These are phyloP conservation scores for Drosophila mimica DNA, from an alignment of 2,888 invertebrate genomes.

Conservation along the genomic window DNA sequence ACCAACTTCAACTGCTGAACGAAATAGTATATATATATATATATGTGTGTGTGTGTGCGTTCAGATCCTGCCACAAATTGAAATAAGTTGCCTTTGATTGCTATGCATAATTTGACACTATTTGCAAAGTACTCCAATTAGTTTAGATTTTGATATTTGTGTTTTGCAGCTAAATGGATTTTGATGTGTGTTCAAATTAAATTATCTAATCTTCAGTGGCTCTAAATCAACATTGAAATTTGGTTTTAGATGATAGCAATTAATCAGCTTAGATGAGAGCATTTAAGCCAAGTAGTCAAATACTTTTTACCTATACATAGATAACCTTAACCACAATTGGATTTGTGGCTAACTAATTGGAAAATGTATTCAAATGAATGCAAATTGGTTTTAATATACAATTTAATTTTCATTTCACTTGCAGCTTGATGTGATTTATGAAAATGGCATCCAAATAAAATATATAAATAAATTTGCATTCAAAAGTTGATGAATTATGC, in stretches of 20 bases:
- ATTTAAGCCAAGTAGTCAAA: not conserved
- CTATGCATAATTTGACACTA: constrained; percentile 50
- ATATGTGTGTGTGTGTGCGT: constrained; percentile 1
- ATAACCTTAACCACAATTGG: not conserved
- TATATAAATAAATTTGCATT: constrained; percentile 1
- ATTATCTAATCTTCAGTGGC: not conserved
- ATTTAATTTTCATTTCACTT: not conserved
- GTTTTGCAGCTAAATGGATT: constrained; percentile 21
- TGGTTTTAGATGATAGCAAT: not conserved
- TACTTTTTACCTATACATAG: no score
- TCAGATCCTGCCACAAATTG: constrained; percentile 39
- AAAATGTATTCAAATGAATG: not conserved
- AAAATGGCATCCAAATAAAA: no score
- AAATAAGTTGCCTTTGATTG: constrained; percentile 46
- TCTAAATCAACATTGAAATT: not conserved
- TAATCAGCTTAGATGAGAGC: not conserved
- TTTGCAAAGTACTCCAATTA: constrained; percentile 41
- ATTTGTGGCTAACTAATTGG: not conserved
- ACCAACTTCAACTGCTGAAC: constrained; percentile 39
- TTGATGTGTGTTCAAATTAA: not conserved
- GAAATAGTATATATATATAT: not conserved
- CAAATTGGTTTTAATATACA: not conserved
- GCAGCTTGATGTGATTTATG: not conserved
- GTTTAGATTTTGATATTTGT: constrained; percentile 21
- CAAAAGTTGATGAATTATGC: constrained; percentile 5